These are phyloP conservation scores for Tinamus major DNA, from an alignment of 2,797 vertebrate species.

Conservation along the genomic window DNA sequence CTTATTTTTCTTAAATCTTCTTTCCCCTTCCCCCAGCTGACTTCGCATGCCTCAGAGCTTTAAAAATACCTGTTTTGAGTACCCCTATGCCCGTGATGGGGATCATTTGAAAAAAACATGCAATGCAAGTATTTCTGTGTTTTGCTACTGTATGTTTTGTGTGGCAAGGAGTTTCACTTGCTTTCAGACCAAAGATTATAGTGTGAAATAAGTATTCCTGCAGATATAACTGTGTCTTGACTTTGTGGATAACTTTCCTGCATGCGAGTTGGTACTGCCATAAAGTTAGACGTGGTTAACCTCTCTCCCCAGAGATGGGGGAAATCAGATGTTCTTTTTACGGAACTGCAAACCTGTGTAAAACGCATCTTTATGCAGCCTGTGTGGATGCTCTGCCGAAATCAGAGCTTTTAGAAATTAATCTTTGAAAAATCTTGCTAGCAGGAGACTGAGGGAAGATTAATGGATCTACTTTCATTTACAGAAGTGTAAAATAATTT, in stretches of 20 bases:
- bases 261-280: background rate
- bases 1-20: background rate
- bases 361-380: background rate
- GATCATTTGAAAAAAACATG: background rate
- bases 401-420: background rate
- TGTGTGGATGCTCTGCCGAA: background rate
- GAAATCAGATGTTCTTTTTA: background rate
- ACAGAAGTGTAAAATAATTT: background rate
- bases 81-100: background rate
- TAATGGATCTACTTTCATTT: background rate
- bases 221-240: background rate
- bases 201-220: background rate
- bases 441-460: background rate
- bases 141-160: accelerated
- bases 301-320: background rate
- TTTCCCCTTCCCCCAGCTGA: background rate
- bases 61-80: background rate
- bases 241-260: background rate
- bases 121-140: background rate
- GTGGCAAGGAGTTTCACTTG: background rate
- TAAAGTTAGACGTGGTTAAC: background rate
- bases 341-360: background rate
- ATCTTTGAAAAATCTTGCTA: background rate
- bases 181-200: background rate
- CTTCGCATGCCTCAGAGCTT: background rate